Evolutionary conservation across 2,888 invertebrate genomes (phyloP), one percentile per base, ranked within the genome.

Genomic region (Tenthredo mesomela): DNA sequence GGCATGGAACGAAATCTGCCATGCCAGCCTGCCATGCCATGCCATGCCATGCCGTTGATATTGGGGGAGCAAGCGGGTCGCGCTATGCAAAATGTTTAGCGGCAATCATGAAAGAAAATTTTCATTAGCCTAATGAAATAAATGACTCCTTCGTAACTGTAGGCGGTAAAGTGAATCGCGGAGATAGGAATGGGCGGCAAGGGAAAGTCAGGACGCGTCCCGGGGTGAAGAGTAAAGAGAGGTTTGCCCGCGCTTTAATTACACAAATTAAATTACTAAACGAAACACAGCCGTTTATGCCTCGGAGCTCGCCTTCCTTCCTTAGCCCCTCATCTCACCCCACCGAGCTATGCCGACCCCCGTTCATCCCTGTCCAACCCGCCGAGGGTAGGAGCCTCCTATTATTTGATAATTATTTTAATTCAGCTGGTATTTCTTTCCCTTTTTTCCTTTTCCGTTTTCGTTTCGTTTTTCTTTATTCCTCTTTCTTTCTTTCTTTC

Each of bases 101-200:
- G 84, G 77, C 80, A 83, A 83, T 86, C 61, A 50, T 85, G 84
- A 85, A 89, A 89, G 88, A 88, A 89, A 89, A 88, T 87, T 89
- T 90, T 91, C 91, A 91, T 91, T 91, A 90, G 88, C 85, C 89
- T 91, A 91, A 91, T 91, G 91, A 91, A 90, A 90, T 88, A 88
- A 86, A 88, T 88, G 89, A 90, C 89, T 87, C 86, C 85, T 87
- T 88, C 86, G 87, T 85, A 82, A 82, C 82, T 82, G 82, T 82
- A 84, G 86, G 86, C 86, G 86, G 85, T 85, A 84, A 86, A 82
- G 86, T 58, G 84, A 65, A 85, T 58, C 83, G 82, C 73, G 82
- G 70, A 71, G 84, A 70, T 83, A 83, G 80, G 75, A 61, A 82
- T 50, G 84, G 70, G 85, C 82, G 86, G 85, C 86, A 86, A 21